phyloP scores from a whole-genome alignment of 2,797 vertebrate genomes.

The Graptemys geographica region DNA sequence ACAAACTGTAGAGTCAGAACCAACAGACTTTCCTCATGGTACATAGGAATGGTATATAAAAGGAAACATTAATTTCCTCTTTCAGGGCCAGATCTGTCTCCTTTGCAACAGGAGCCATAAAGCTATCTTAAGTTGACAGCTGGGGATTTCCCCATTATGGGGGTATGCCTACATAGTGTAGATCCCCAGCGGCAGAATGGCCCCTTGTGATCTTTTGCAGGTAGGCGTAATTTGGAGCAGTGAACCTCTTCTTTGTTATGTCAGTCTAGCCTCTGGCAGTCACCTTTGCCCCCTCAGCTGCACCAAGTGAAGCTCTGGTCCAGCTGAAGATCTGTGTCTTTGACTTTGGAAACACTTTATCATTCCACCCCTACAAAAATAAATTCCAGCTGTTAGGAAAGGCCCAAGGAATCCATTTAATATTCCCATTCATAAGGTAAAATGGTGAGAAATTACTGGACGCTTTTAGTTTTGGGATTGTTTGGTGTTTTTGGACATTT shows the following conservation, averaged over 20 bases:
- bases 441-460: background rate
- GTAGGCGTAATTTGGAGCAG: background rate
- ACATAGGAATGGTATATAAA: rapidly evolving
- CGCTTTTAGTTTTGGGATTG: background rate
- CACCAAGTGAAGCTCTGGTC: rapidly evolving
- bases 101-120: background rate
- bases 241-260: rapidly evolving
- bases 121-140: background rate
- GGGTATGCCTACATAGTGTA: rapidly evolving
- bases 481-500: background rate
- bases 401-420: background rate
- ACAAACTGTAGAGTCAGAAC: background rate
- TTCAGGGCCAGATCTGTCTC: background rate
- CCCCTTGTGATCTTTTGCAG: background rate
- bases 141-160: background rate
- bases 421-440: background rate
- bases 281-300: background rate
- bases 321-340: background rate
- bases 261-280: rapidly evolving
- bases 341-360: background rate
- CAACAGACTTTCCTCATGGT: background rate
- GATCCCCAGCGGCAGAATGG: background rate
- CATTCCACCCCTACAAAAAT: background rate
- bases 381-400: background rate
- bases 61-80: background rate